Conservation (phyloP, 2,888 invertebrate genomes). For the Calameuta idolon region DNA sequence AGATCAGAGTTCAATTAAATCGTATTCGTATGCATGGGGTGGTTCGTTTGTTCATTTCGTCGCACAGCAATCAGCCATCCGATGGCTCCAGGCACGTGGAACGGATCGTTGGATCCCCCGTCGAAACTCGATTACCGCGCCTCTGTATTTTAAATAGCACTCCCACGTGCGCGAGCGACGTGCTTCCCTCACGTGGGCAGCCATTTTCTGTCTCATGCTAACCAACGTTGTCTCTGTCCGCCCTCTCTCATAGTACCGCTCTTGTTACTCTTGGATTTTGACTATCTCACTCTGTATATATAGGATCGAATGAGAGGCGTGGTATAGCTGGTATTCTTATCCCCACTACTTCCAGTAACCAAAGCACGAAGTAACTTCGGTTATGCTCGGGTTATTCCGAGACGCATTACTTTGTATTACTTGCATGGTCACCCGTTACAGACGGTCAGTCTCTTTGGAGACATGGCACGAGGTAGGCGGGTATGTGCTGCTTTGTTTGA, state of each 20-base stretch:
- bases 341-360: not conserved
- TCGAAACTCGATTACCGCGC: slow-evolving; percentile 32
- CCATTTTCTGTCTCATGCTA: not conserved
- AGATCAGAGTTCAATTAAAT: not conserved
- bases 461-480: not conserved
- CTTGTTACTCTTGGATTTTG: not conserved
- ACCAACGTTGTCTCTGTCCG: not conserved
- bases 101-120: slow-evolving; percentile 22
- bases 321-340: not conserved
- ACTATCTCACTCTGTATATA: not conserved
- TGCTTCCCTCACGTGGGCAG: slow-evolving; percentile 2
- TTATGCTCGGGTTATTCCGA: not conserved
- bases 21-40: slow-evolving; percentile 21
- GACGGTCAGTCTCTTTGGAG: not conserved
- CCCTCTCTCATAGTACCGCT: not conserved
- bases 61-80: slow-evolving; percentile 42
- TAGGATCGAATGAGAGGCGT: not conserved
- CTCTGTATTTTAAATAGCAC: slow-evolving; percentile 5
- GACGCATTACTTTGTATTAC: not conserved
- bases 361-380: not conserved
- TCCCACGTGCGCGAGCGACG: slow-evolving; percentile 5
- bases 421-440: not conserved
- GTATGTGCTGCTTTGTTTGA: not conserved
- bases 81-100: slow-evolving; percentile 36
- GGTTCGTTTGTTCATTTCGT: slow-evolving; percentile 40